phyloP scores from a whole-genome alignment of 2,888 invertebrate genomes.

The Amaurobius ferox region DNA sequence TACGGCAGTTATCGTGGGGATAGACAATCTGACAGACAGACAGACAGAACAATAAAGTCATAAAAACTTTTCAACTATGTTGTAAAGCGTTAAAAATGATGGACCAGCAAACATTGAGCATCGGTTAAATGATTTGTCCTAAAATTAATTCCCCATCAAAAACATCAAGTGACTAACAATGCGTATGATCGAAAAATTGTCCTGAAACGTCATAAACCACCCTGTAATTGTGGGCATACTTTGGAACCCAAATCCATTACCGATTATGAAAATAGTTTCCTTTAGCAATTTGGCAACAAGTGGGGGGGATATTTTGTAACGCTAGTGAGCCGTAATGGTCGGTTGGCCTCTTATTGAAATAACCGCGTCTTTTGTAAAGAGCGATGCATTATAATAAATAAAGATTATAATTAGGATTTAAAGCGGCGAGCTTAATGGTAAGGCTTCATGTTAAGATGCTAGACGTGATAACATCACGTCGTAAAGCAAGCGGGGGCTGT shows the following conservation, averaged over 20 bases:
- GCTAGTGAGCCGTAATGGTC: not conserved
- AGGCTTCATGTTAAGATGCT: not conserved
- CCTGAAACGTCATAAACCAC: too few relatives aligned
- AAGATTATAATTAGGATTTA: slow-evolving; percentile 49
- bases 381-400: slow-evolving; percentile 51
- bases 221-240: too few relatives aligned
- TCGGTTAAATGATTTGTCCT: too few relatives aligned
- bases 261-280: not conserved
- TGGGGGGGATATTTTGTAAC: not conserved
- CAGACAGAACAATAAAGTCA: too few relatives aligned
- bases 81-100: too few relatives aligned
- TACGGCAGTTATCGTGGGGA: too few relatives aligned
- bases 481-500: slow-evolving; percentile 40
- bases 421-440: slow-evolving; percentile 37
- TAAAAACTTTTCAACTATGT: too few relatives aligned
- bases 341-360: slow-evolving; percentile 10
- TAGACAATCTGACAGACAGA: too few relatives aligned
- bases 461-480: slow-evolving; percentile 41
- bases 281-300: not conserved
- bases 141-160: too few relatives aligned
- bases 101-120: too few relatives aligned
- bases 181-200: too few relatives aligned
- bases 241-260: slow-evolving; percentile 2
- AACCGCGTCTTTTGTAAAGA: slow-evolving; percentile 30
- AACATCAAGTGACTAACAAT: too few relatives aligned